Conservation (phyloP, 1,140 invertebrate species). For the Drosophila kanapiae region DNA sequence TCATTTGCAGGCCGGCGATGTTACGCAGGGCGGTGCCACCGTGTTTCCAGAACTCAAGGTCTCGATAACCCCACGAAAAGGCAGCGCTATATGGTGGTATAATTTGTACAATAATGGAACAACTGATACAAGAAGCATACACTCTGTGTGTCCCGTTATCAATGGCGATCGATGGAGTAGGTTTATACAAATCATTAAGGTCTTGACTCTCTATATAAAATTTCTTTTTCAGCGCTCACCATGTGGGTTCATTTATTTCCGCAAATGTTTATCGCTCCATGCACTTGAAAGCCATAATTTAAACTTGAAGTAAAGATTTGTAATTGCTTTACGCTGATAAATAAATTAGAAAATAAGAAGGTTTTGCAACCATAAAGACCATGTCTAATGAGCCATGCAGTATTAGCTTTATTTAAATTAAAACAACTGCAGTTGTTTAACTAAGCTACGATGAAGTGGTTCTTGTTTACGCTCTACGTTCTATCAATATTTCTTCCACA, state of each 20-base stretch:
- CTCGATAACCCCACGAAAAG: constrained; percentile 93
- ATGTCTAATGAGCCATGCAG: constrained; percentile 16
- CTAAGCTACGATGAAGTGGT: constrained; percentile 31
- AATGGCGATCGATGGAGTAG: constrained; percentile 96
- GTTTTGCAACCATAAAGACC: not conserved
- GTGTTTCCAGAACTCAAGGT: constrained; percentile 95
- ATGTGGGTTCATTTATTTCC: constrained; percentile 46
- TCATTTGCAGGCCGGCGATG: constrained; percentile 93
- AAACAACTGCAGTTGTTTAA: not conserved
- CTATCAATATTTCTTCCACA: not conserved
- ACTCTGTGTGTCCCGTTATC: constrained; percentile 98
- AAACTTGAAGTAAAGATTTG: not conserved
- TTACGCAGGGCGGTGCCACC: constrained; percentile 96
- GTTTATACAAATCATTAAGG: not conserved
- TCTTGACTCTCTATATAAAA: not conserved
- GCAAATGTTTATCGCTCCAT: constrained; percentile 52
- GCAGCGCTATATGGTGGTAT: constrained; percentile 97
- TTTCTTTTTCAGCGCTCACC: constrained; percentile 42
- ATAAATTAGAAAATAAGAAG: not conserved
- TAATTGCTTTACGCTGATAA: not conserved
- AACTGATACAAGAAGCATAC: constrained; percentile 95
- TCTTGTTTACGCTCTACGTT: not conserved
- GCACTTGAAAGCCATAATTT: not conserved
- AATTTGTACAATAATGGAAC: constrained; percentile 96
- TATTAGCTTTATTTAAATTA: not conserved